These are phyloP conservation scores for Gambusia yucatana DNA, from an alignment of 2,797 vertebrate species.

Conservation along the genomic window DNA sequence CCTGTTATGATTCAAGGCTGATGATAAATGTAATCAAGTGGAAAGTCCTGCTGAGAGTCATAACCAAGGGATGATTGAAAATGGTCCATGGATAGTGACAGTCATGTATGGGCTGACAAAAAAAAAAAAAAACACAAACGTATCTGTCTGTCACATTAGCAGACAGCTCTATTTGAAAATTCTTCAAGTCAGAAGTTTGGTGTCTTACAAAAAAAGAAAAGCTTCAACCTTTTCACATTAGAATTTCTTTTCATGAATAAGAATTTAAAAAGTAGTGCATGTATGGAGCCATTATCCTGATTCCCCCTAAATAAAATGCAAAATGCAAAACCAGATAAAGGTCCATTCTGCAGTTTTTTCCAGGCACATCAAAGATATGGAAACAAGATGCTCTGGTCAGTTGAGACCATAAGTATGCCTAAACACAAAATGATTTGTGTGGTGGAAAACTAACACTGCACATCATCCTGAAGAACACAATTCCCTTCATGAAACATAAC, in stretches of 20 bases:
- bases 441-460: not conserved
- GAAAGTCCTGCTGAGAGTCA: constrained; percentile 63
- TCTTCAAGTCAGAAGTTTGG: constrained; percentile 16
- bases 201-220: not conserved
- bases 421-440: not conserved
- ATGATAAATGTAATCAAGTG: constrained; percentile 73
- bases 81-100: constrained; percentile 39
- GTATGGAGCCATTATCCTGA: not conserved
- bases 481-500: not conserved
- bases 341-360: not conserved
- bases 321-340: not conserved
- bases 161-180: constrained; percentile 42
- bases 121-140: constrained; percentile 41
- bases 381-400: not conserved
- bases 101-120: constrained; percentile 49
- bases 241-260: not conserved
- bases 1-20: constrained; percentile 65
- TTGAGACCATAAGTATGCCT: not conserved
- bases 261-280: not conserved
- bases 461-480: not conserved
- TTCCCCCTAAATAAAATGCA: not conserved
- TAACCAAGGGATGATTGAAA: constrained; percentile 66
- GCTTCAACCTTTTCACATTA: not conserved
- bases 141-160: constrained; percentile 48
- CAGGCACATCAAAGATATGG: not conserved